phyloP scores from a whole-genome alignment of 35 echinoderm and acorn worm genomes.

The Eucidaris tribuloides region DNA sequence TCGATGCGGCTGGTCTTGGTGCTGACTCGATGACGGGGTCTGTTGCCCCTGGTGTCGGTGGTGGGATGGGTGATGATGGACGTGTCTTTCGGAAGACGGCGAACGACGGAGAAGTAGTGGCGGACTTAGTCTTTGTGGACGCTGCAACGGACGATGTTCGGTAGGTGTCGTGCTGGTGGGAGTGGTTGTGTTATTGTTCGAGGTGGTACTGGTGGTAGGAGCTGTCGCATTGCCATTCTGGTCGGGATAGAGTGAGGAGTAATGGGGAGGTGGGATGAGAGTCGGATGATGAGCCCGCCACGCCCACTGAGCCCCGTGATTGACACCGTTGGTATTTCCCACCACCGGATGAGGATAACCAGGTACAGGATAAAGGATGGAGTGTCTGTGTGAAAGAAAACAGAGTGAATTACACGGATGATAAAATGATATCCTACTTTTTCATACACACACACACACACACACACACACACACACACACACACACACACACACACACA shows the following conservation, averaged over 20 bases:
- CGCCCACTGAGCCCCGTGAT: slow-evolving; percentile 7
- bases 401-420: neutral
- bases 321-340: neutral
- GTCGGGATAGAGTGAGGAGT: slow-evolving; percentile 6
- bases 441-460: no score
- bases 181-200: neutral
- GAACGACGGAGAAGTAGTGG: slow-evolving; percentile 8
- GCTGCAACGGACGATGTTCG: slow-evolving; percentile 5
- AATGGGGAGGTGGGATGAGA: neutral
- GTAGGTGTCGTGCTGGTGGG: neutral
- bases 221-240: neutral
- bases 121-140: neutral
- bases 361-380: slow-evolving; percentile 8
- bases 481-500: neutral
- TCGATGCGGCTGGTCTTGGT: no score
- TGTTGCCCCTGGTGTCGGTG: neutral
- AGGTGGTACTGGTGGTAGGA: neutral
- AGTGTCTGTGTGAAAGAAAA: slow-evolving; percentile 7
- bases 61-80: neutral
- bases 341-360: neutral
- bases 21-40: neutral
- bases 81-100: slow-evolving; percentile 15
- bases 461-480: no score
- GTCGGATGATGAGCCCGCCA: slow-evolving; percentile 7
- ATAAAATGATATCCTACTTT: neutral